Conservation (phyloP, 2,888 invertebrate genomes). For the Troilus luridus region DNA sequence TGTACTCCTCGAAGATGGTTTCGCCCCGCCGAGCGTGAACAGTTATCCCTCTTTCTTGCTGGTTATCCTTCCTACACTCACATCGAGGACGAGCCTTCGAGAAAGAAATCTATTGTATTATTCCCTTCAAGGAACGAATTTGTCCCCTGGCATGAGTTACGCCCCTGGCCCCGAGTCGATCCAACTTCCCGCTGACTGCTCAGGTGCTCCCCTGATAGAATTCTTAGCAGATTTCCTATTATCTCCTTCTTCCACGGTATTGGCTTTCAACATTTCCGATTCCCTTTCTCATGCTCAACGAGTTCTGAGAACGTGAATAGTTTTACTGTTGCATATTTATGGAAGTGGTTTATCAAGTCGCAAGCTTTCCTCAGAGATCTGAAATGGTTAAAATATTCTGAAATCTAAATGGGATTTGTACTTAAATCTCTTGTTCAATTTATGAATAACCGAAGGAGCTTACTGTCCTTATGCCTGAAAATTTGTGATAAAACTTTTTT, state of each 20-base stretch:
- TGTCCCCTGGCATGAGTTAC: background rate
- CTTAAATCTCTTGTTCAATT: background rate
- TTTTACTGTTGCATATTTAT: background rate
- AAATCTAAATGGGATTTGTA: background rate
- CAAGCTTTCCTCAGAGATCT: background rate
- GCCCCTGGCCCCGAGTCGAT: background rate
- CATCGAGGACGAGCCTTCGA: background rate
- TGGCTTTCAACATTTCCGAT: background rate
- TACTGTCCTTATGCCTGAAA: too few species aligned
- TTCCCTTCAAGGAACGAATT: background rate
- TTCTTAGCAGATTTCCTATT: slow-evolving; percentile 1
- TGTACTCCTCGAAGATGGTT: background rate
- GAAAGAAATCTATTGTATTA: slow-evolving; percentile 5
- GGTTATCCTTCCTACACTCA: background rate
- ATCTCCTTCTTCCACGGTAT: background rate
- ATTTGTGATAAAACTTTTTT: too few species aligned
- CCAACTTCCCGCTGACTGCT: background rate
- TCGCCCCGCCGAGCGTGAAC: background rate
- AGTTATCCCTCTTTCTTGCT: background rate
- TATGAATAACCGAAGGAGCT: background rate
- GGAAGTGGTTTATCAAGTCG: background rate
- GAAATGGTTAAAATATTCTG: background rate
- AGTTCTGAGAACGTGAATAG: background rate
- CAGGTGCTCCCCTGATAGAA: background rate
- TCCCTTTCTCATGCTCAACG: background rate